These are phyloP conservation scores for Mormyrus proboscirostris DNA, from an alignment of 2,797 vertebrate species.

Conservation along the genomic window DNA sequence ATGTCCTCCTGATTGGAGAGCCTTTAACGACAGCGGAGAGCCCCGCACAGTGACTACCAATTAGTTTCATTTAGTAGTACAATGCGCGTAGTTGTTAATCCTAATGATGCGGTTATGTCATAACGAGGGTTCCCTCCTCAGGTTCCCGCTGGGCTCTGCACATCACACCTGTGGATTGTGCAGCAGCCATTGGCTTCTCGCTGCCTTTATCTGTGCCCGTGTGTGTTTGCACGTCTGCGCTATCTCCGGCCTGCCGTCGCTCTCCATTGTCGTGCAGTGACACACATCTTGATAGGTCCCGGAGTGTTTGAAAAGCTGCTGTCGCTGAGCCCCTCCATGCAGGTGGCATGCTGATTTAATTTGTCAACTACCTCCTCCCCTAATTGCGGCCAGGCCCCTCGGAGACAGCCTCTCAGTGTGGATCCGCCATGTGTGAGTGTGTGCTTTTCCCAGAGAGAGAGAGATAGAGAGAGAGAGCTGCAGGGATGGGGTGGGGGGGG, in stretches of 20 bases:
- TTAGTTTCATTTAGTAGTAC: background rate
- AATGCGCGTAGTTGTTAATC: background rate
- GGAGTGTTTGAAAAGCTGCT: constrained; percentile 20
- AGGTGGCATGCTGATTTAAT: constrained; percentile 25
- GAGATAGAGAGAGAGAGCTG: background rate
- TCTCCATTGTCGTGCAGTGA: constrained; percentile 9
- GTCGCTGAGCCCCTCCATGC: background rate
- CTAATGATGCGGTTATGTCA: background rate
- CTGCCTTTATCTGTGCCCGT: background rate
- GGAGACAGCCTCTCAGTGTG: background rate
- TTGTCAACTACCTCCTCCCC: constrained; percentile 8
- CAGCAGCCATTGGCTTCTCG: background rate
- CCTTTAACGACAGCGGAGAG: background rate
- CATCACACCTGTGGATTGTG: background rate
- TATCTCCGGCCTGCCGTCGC: background rate
- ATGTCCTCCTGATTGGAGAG: background rate
- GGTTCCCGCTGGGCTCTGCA: background rate
- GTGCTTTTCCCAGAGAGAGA: background rate
- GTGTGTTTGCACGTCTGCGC: background rate
- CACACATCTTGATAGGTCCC: constrained; percentile 12
- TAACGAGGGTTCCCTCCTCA: background rate
- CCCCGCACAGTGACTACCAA: background rate
- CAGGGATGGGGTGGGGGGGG: background rate
- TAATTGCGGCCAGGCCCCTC: constrained; percentile 3
- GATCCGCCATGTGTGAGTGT: background rate